These are phyloP conservation scores for Oikopleura dioica DNA, from an alignment of 23 tunicate species.

Conservation along the genomic window DNA sequence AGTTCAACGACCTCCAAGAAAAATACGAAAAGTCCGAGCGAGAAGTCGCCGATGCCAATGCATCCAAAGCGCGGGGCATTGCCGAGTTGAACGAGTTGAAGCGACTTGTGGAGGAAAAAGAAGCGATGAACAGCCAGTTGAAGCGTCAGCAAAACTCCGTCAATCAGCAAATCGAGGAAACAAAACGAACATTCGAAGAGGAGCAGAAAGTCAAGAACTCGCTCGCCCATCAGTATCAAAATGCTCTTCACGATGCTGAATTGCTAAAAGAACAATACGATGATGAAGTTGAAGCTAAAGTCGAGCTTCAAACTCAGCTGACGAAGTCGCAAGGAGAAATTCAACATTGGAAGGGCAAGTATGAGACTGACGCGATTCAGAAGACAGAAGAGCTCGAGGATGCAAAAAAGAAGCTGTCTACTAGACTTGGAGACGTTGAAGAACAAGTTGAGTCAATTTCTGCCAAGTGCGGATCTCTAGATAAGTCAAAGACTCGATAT, in stretches of 20 bases:
- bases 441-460: slow-evolving; percentile 88
- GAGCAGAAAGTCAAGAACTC: slow-evolving; percentile 38
- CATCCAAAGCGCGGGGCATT: background rate
- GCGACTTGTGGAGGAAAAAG: slow-evolving; percentile 63
- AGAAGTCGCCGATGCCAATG: background rate
- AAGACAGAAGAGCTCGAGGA: slow-evolving; percentile 25
- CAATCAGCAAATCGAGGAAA: slow-evolving; percentile 80
- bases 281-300: slow-evolving; percentile 63
- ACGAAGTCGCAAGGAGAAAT: slow-evolving; percentile 70
- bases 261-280: slow-evolving; percentile 64
- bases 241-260: slow-evolving; percentile 29
- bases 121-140: slow-evolving; percentile 75
- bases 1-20: background rate
- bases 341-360: slow-evolving; percentile 69
- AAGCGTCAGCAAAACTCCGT: slow-evolving; percentile 58
- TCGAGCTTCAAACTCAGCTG: slow-evolving; percentile 50
- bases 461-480: slow-evolving; percentile 92
- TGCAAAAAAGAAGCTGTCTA: slow-evolving; percentile 51
- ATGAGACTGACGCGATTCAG: slow-evolving; percentile 78
- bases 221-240: slow-evolving; percentile 13
- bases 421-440: slow-evolving; percentile 95
- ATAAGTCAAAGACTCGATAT: slow-evolving; percentile 72
- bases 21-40: background rate
- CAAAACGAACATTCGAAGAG: slow-evolving; percentile 67
- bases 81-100: slow-evolving; percentile 23